Evolutionary conservation across 2,888 invertebrate species (phyloP), one percentile per base, ranked within the genome.

Genomic region (Plebejus melissa): DNA sequence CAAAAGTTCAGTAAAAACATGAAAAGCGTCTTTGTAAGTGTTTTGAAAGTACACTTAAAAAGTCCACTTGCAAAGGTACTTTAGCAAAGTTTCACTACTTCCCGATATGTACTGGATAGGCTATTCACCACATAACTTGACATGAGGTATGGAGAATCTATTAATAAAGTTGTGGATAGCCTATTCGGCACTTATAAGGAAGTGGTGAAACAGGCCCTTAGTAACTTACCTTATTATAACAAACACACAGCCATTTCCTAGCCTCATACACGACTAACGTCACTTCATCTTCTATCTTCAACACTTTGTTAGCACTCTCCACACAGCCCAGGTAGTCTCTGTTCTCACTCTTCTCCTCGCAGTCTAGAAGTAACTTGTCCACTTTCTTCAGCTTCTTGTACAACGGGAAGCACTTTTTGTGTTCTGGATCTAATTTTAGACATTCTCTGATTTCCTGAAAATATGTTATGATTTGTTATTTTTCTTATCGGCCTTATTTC

Each of bases 301-400:
- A 88, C 74, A 95, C 95, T 80, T 95, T 94, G 78, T 95, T 93
- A 0, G 97, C 97, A 57, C 95, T 94, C 9, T 91, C 91, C 65
- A 96, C 94, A 83, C 98, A 98, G 9, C 94, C 95, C 1, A 86
- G 85, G 89, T 94, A 97, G 82, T 97, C 94, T 57, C 96, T 94
- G 46, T 94, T 89, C 79, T 95, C 95, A 50, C 95, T 91, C 2
- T 94, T 88, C 74, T 90, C 87, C 82, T 96, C 96, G 11, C 96
- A 96, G 38, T 96, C 95, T 38, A 90, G 87, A 76, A 98, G 86
- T 77, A 96, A 92, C 86, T 98, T 98, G 80, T 97, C 98, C 16
- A 99, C 95, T 87, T 99, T 98, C 87, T 98, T 98, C 54, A 99
- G 94, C 87, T 97, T 98, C 88, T 99, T 99, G 94, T 99, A 99